These are phyloP conservation scores for Aphodius sticticus DNA, from an alignment of 2,888 invertebrate species.

Conservation along the genomic window DNA sequence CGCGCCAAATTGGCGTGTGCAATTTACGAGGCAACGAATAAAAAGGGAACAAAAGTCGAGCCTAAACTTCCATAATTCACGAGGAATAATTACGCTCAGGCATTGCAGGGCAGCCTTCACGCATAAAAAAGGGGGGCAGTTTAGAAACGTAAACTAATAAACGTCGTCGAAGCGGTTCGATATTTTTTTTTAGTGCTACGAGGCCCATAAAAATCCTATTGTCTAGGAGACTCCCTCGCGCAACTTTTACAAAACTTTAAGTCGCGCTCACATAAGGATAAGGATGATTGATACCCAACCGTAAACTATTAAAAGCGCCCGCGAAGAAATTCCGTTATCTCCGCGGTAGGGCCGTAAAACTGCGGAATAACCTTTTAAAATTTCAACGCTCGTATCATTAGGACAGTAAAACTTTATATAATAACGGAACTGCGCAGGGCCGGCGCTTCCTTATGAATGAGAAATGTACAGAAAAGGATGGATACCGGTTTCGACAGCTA, in stretches of 20 bases:
- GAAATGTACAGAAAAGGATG: neutral
- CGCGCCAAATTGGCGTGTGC: neutral
- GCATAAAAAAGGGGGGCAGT: neutral
- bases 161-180: conserved; percentile 33
- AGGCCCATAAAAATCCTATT: neutral
- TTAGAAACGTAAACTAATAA: conserved; percentile 34
- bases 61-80: conserved; percentile 1
- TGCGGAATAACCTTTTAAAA: conserved; percentile 48
- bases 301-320: conserved; percentile 43
- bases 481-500: neutral
- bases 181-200: conserved; percentile 27
- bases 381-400: conserved; percentile 45
- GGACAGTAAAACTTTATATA: conserved; percentile 44
- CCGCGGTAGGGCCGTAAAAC: conserved; percentile 45
- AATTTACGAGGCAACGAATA: conserved; percentile 4
- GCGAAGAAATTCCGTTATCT: conserved; percentile 48
- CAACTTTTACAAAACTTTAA: conserved; percentile 4
- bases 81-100: neutral
- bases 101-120: neutral
- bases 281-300: conserved; percentile 46
- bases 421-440: conserved; percentile 40
- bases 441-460: neutral
- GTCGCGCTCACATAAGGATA: neutral
- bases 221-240: neutral
- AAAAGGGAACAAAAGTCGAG: neutral